Base-by-base conservation (phyloP, 92 coral and sea anemone species). In the Muricea muricata region DNA sequence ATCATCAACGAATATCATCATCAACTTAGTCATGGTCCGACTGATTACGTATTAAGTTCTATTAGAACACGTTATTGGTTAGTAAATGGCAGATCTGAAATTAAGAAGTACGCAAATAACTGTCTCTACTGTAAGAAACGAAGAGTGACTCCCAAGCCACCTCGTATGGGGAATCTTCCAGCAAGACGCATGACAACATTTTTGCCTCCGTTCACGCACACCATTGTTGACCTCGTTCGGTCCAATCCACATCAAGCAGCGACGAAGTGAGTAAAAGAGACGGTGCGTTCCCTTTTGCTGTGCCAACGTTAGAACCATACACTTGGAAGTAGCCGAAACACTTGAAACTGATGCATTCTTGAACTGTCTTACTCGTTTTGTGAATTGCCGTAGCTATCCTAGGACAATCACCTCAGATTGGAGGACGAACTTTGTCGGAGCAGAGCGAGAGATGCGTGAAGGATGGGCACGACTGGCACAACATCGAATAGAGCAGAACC, bases 41-140 rank as follows among this genome's bases (percentile, higher is more conserved):
- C 66, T 14, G 81, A 75, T n/a, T 34, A 75, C 46, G 35, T 75
- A 1, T 33, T 75, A 29, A 75, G 66, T 46, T 75, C 81, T 1
- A 75, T 75, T 13, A 30, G 65, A 45, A 75, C 66, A 54, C 81
- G 81, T n/a, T 75, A 75, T 48, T 75, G 81, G 81, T 47, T 75
- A 54, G 65, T 75, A 25, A 75, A 75, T 28, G 81, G 81, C 28
- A 75, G 46, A 54, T 25, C 81, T 10, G 65, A 75, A 26, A 75
- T 75, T 28, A 75, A 48, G 66, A 75, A 52, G n/a, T 48, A 28
- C 5, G 65, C 81, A 29, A 75, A 48, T 25, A 50, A 48, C 0
- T 75, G 81, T 55, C 34, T 75, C 29, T 54, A 75, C 65, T 75
- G 81, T 41, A 75, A 54, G 25, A 75, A 48, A 29, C 66, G 24